Conservation (phyloP, 2,113 vertebrate species). For the Poeciliopsis occidentalis region DNA sequence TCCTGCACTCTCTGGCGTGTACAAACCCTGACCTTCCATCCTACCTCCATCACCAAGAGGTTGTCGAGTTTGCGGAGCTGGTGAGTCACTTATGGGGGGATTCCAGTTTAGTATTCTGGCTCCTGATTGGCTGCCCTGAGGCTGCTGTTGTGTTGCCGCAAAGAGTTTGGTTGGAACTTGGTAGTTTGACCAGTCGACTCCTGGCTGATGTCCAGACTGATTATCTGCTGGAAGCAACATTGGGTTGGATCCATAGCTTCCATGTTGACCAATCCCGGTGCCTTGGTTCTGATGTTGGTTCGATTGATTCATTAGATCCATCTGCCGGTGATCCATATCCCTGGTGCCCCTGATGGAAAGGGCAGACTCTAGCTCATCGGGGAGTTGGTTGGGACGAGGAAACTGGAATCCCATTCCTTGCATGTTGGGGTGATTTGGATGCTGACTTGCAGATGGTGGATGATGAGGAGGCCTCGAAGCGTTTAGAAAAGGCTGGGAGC, state of each 20-base stretch:
- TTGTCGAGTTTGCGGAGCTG: slow-evolving; percentile 36
- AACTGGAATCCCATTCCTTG: slow-evolving; percentile 77
- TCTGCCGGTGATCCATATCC: slow-evolving; percentile 81
- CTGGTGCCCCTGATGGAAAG: slow-evolving; percentile 62
- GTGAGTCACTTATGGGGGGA: slow-evolving; percentile 15
- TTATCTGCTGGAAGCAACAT: slow-evolving; percentile 41
- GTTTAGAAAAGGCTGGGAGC: slow-evolving; percentile 75
- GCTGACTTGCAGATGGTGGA: slow-evolving; percentile 67
- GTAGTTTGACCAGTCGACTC: slow-evolving; percentile 71
- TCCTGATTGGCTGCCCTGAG: slow-evolving; percentile 43
- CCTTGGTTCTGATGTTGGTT: slow-evolving; percentile 41
- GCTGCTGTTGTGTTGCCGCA: slow-evolving; percentile 50
- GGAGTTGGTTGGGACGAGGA: slow-evolving; percentile 75
- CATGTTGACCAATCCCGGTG: slow-evolving; percentile 55
- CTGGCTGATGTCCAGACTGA: slow-evolving; percentile 48
- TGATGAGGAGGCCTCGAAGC: slow-evolving; percentile 71
- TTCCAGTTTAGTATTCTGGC: slow-evolving; percentile 43
- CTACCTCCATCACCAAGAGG: slow-evolving; percentile 31
- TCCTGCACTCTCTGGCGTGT: slow-evolving; percentile 90
- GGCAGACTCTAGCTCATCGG: slow-evolving; percentile 72
- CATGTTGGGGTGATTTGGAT: slow-evolving; percentile 57
- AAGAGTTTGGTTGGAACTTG: slow-evolving; percentile 69
- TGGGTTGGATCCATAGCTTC: slow-evolving; percentile 46
- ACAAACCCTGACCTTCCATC: slow-evolving; percentile 69
- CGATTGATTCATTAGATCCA: slow-evolving; percentile 66